Conservation (phyloP, 2,797 vertebrate genomes). For the Botia almorhae region DNA sequence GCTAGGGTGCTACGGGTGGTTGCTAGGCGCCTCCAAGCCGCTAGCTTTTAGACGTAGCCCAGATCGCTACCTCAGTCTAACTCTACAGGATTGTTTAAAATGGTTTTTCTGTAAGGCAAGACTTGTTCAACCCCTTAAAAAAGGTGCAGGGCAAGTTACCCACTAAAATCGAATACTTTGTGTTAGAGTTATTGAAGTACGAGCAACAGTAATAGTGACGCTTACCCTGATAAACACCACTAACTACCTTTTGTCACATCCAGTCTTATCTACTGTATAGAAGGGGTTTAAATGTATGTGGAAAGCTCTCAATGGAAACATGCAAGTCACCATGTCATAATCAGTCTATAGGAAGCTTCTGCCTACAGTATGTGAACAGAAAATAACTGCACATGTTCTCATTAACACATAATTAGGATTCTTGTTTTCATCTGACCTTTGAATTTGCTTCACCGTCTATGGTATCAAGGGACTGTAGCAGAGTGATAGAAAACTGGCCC, state of each 20-base stretch:
- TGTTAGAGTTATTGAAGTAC: neutral
- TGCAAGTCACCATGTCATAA: neutral
- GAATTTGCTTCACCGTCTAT: neutral
- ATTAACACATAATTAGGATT: conserved; percentile 7
- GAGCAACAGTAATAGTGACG: neutral
- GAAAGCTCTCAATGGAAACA: neutral
- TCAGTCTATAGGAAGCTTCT: neutral
- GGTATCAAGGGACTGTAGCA: neutral
- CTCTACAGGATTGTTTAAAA: too few relatives aligned
- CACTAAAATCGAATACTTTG: too few relatives aligned
- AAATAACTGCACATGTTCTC: conserved; percentile 6
- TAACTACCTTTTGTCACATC: neutral
- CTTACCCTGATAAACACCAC: neutral
- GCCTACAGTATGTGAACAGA: neutral
- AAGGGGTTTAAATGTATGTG: too few relatives aligned
- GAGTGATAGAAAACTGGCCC: conserved; percentile 1
- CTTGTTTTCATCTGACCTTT: conserved; percentile 16
- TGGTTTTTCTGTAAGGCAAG: too few relatives aligned
- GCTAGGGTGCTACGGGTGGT: too few relatives aligned
- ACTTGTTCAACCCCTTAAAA: too few relatives aligned
- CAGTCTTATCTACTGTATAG: neutral
- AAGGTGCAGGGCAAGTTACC: too few relatives aligned
- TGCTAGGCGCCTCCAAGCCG: too few relatives aligned
- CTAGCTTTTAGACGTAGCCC: too few relatives aligned
- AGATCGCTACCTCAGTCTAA: too few relatives aligned